phyloP scores from a whole-genome alignment of 2,113 vertebrate genomes.

The Sylvietta virens region DNA sequence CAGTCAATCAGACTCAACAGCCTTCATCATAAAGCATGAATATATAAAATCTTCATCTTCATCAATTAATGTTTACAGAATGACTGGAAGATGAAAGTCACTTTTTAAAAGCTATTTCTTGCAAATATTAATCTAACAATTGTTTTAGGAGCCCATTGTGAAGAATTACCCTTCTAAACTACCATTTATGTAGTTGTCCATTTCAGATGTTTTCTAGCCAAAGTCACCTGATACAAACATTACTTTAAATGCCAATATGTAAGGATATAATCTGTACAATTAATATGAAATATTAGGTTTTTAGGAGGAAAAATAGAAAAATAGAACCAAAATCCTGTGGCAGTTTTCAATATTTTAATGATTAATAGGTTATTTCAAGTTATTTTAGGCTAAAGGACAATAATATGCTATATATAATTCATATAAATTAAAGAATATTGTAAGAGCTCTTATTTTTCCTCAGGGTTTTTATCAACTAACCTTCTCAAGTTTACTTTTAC shows the following conservation, averaged over 20 bases:
- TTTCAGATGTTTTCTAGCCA: not conserved
- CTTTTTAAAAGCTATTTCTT: not conserved
- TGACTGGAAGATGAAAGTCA: not conserved
- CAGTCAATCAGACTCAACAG: not conserved
- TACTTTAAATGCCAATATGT: not conserved
- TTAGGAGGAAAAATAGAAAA: not conserved
- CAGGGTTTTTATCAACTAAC: not conserved
- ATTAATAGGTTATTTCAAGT: not conserved
- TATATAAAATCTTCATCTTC: not conserved
- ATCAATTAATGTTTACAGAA: not conserved
- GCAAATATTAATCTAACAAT: not conserved
- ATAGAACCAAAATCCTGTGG: not conserved
- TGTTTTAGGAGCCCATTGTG: not conserved
- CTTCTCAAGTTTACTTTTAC: constrained; percentile 41
- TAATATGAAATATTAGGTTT: not conserved
- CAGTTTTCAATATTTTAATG: not conserved
- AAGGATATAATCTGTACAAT: not conserved
- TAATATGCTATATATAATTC: not conserved
- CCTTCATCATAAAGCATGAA: not conserved
- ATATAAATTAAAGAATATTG: not conserved
- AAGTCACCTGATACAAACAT: not conserved
- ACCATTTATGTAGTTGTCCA: no score
- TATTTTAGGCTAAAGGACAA: not conserved
- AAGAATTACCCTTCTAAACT: not conserved
- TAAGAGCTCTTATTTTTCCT: not conserved